These are phyloP conservation scores for Thripadectes ignobilis DNA, from an alignment of 2,797 vertebrate genomes.

Conservation along the genomic window DNA sequence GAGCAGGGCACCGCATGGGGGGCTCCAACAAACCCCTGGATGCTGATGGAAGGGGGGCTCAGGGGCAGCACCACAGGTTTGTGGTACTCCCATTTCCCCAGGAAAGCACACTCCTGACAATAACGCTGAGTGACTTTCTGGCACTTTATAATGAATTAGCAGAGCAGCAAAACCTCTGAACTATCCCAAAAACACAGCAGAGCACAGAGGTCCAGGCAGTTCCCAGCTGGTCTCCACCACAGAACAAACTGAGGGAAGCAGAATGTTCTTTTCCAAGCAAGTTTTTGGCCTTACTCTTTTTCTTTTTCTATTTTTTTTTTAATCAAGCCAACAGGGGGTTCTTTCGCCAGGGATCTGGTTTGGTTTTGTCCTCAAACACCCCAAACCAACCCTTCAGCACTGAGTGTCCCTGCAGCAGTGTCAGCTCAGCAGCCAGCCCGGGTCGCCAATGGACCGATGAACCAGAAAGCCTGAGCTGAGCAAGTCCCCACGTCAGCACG, in stretches of 20 bases:
- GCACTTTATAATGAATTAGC: background rate
- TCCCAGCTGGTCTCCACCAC: background rate
- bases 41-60: background rate
- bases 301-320: background rate
- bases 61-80: background rate
- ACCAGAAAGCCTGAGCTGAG: slow-evolving; percentile 11
- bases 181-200: background rate
- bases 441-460: background rate
- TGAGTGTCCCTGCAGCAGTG: background rate
- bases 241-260: background rate
- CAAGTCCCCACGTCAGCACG: background rate
- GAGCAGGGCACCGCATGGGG: background rate
- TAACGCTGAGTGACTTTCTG: background rate
- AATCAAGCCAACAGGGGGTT: background rate
- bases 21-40: background rate
- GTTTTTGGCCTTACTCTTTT: background rate
- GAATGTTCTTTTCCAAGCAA: background rate
- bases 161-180: background rate
- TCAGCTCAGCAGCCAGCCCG: background rate
- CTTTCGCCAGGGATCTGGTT: background rate
- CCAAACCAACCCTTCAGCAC: background rate
- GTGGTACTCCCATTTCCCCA: background rate
- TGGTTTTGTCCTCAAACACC: background rate
- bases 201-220: background rate
- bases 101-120: background rate